Base-by-base conservation (phyloP, 1,140 invertebrate species). In the Amyelois transitella region DNA sequence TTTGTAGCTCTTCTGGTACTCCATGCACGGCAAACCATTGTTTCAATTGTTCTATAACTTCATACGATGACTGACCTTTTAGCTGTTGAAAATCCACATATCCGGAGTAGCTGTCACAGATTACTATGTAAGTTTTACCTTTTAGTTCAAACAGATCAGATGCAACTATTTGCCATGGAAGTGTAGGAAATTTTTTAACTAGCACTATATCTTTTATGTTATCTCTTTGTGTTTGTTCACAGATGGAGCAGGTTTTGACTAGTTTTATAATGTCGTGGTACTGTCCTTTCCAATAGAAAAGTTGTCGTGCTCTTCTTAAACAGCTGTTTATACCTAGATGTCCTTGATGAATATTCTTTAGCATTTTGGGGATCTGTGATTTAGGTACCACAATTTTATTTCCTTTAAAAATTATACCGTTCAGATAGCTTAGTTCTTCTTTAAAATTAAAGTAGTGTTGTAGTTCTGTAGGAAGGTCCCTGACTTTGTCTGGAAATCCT, bases 11-110 rank as follows among this genome's bases (percentile, higher is more conserved):
- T 53, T 55, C 51, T 48, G 58, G 63, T 51, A 61, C 25, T n/a
- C 63, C 63, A 55, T 60, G 55, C 10, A 25, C 21, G 38, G 58
- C 17, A 55, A 60, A 65, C 53, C 53, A 55, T 51, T 14, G 51
- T 54, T 62, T 57, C 6, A 62, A 18, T 54, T 57, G 45, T 54
- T 62, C 51, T 32, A 62, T 62, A 21, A 57, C 48, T 32, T 51
- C 51, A 54, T 53, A 57, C 21, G 54, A 52, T 48, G 56, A 45
- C 32, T 48, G 49, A 52, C 48, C n/a, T 51, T 63, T 58, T 44
- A 63, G 44, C 17, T 58, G 38, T 51, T 63, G 52, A 58, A 63
- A 58, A 55, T 63, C 53, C 43, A 63, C 24, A 44, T 52, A 63
- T 55, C 53, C 55, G 20, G 53, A 58, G 52, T 53, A 63, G 7